These are phyloP conservation scores for Pachycephala philippinensis DNA, from an alignment of 2,113 vertebrate species.

Conservation along the genomic window DNA sequence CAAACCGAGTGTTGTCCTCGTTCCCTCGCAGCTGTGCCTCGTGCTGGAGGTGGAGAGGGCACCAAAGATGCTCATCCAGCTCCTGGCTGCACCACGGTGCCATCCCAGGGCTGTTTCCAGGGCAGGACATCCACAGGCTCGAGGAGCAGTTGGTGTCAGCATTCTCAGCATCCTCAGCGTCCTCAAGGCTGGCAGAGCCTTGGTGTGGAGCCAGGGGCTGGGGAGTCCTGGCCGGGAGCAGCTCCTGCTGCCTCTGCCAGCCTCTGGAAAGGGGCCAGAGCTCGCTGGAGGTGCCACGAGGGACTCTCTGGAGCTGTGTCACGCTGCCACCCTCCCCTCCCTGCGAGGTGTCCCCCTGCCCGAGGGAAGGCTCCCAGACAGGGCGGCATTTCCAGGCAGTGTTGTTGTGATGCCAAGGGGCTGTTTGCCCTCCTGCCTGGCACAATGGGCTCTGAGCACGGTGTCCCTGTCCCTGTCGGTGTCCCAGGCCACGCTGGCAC, in stretches of 20 bases:
- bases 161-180: background rate
- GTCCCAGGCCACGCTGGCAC: background rate
- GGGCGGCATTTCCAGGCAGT: background rate
- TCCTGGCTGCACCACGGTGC: accelerated
- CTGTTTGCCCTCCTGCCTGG: accelerated
- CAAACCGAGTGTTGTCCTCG: accelerated
- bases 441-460: accelerated
- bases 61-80: accelerated
- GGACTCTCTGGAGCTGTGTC: background rate
- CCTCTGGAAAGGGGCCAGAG: background rate
- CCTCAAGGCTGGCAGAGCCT: background rate
- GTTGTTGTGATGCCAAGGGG: accelerated
- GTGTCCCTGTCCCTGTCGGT: background rate
- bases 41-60: background rate
- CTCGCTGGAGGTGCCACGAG: background rate
- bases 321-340: background rate
- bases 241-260: background rate
- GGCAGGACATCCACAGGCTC: accelerated
- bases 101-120: background rate
- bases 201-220: background rate
- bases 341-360: background rate
- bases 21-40: background rate
- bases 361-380: background rate
- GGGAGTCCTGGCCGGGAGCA: background rate
- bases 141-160: background rate